Evolutionary conservation across 2,888 invertebrate species (phyloP).

Genomic region (Pteria penguin): DNA sequence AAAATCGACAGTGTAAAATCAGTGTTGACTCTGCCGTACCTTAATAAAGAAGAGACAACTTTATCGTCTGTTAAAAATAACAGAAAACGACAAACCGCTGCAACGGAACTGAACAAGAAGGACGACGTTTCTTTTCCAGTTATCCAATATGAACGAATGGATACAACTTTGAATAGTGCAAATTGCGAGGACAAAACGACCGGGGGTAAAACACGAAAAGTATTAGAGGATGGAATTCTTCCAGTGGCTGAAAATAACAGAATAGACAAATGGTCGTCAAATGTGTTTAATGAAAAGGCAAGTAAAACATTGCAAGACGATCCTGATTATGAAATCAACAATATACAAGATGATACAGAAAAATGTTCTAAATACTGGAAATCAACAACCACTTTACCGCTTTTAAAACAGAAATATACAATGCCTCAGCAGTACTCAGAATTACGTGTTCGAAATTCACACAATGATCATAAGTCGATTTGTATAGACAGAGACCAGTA

Average conservation of each 20-base stretch:
- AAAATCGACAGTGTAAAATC: constrained; percentile 3
- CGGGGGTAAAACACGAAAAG: neutral
- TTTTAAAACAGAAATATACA: constrained; percentile 17
- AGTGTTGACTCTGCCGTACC: constrained; percentile 4
- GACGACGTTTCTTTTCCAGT: constrained; percentile 16
- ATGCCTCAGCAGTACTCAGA: constrained; percentile 36
- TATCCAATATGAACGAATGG: constrained; percentile 2
- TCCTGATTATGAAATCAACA: neutral
- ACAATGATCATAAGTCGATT: neutral
- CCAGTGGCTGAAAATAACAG: constrained; percentile 13
- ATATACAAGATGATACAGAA: neutral
- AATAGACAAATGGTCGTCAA: constrained; percentile 34
- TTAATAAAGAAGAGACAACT: neutral
- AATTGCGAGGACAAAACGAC: neutral
- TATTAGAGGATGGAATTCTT: neutral
- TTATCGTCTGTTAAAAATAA: neutral
- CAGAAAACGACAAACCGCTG: neutral
- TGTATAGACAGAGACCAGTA: constrained; percentile 30
- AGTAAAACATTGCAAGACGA: constrained; percentile 6
- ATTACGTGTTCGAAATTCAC: constrained; percentile 9
- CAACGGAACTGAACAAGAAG: neutral
- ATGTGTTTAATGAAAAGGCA: constrained; percentile 30
- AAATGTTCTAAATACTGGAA: neutral
- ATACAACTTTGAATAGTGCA: neutral
- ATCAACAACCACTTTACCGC: constrained; percentile 1